Evolutionary conservation across 2,888 invertebrate genomes (phyloP), one percentile per base, ranked within the genome.

Genomic region (Platerodrilus igneus): DNA sequence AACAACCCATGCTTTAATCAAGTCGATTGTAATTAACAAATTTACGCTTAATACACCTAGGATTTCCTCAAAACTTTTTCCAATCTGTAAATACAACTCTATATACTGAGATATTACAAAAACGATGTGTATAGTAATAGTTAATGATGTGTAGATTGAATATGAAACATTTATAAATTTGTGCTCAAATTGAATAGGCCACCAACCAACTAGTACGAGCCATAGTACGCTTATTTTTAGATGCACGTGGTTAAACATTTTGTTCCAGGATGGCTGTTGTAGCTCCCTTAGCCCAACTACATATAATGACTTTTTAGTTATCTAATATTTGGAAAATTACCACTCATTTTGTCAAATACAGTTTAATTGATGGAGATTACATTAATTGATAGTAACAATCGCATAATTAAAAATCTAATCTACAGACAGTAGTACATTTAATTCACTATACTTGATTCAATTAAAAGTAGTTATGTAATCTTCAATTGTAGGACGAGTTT

Each of bases 181-280:
- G 21, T 8, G 13, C 9, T 29, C 29, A 4, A 21, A 28, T 16
- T 29, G 6, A 6, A 29, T 10, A 4, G 36, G 36, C 36, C 36
- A 36, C 21, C 20, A 36, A 1, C 36, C 36, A 6, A 36, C 16
- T 16, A 7, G 9, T 16, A 3, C 14, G 9, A 36, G 8, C 4
- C 9, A 15, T 4, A 8, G 11, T 4, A 11, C 5, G 4, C 21
- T 4, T 8, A 36, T 10, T n/a, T 28, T 28, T 2, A 36, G n/a
- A 10, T 21, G 22, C 6, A 32, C 6, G 8, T 32, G 16, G 5
- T 6, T 8, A 6, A 19, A 18, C 30, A 30, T 30, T 3, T 10
- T 29, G 2, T 29, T n/a, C n/a, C n/a, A n/a, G n/a, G n/a, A n/a
- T n/a, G n/a, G n/a, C n/a, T n/a, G n/a, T n/a, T n/a, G n/a, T n/a